phyloP scores from a whole-genome alignment of 2,113 vertebrate genomes.

The Formicarius rufipectus region DNA sequence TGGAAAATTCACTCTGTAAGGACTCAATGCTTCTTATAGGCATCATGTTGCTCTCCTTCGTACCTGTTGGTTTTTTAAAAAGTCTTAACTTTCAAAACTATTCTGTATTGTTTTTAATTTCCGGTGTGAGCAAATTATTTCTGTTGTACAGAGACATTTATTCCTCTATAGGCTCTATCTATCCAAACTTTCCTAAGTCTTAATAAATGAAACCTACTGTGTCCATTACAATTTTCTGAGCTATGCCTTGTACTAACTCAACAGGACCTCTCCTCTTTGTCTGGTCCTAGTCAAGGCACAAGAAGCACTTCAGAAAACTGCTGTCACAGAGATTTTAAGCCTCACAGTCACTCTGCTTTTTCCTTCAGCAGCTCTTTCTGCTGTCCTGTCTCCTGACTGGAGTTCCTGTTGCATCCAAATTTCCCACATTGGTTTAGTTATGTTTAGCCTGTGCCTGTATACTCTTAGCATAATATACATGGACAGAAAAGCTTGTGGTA shows the following conservation, averaged over 20 bases:
- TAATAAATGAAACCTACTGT: not conserved
- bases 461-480: not conserved
- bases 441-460: not conserved
- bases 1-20: not conserved
- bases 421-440: not conserved
- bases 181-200: not conserved
- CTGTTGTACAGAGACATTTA: not conserved
- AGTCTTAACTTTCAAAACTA: not conserved
- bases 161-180: not conserved
- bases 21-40: not conserved
- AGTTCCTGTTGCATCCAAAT: not conserved
- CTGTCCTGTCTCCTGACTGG: not conserved
- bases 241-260: not conserved
- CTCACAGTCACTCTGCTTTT: not conserved
- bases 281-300: not conserved
- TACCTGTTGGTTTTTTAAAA: not conserved
- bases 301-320: not conserved
- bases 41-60: not conserved
- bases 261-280: not conserved
- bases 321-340: not conserved
- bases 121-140: not conserved
- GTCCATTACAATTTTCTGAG: not conserved
- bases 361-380: not conserved
- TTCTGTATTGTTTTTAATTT: not conserved
- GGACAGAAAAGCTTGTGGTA: not conserved